Percentiles rank a stretch among this genome's conserved stretches.
Conservation (phyloP, 2,888 invertebrate species). For the Iselma pallidipennis region DNA sequence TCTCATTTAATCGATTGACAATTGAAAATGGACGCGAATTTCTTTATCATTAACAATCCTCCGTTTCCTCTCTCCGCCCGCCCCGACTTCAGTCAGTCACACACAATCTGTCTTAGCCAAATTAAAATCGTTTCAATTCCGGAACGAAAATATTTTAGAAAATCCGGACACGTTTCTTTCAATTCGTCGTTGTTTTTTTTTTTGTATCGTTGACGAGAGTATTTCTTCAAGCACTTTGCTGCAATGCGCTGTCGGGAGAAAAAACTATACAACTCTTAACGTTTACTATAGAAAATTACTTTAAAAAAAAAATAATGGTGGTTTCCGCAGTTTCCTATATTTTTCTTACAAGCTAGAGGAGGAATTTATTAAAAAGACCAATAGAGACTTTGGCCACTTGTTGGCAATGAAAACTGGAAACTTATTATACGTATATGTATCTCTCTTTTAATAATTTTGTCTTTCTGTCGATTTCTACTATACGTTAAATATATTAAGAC, state of each 20-base stretch:
- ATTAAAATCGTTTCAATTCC: conserved; percentile 8
- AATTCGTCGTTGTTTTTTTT: not conserved
- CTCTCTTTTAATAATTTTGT: conserved; percentile 18
- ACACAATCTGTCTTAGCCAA: conserved; percentile 4
- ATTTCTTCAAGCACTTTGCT: not conserved
- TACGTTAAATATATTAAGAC: conserved; percentile 24
- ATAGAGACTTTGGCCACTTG: conserved; percentile 10
- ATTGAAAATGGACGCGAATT: not conserved
- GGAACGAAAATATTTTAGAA: not conserved
- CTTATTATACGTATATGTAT: conserved; percentile 20
- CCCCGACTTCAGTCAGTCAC: not conserved
- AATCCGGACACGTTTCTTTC: not conserved
- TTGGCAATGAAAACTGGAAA: conserved; percentile 21
- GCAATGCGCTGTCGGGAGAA: not conserved
- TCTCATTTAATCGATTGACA: not conserved
- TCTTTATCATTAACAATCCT: not conserved
- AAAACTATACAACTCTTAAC: too few species aligned
- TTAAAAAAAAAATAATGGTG: not conserved
- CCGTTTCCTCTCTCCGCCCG: not conserved
- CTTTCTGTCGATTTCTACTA: conserved; percentile 19
- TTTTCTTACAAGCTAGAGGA: too few species aligned
- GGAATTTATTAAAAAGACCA: not conserved
- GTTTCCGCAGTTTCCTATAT: too few species aligned
- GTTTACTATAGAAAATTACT: too few species aligned
- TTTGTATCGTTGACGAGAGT: not conserved